Evolutionary conservation across 2,888 invertebrate genomes (phyloP), one percentile per base, ranked within the genome.

Genomic region (Pristionchus maxplancki): DNA sequence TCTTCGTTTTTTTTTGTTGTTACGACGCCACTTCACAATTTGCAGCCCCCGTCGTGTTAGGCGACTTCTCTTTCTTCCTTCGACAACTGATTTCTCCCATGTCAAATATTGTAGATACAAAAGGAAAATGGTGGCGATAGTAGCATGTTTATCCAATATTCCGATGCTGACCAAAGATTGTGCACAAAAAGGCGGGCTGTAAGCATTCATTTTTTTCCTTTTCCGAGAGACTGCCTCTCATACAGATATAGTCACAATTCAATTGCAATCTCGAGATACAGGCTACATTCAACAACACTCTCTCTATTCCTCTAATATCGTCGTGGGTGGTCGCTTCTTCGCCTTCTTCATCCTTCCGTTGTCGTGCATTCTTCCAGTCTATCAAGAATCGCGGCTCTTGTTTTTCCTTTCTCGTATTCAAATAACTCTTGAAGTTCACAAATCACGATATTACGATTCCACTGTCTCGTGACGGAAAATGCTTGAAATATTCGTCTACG

Each of bases 1-100:
- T 78, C 37, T 24, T 37, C 40, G 15, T 9, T 37, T 37, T 37
- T 74, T 48, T 40, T 78, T 78, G 44, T 48, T 78, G n/a, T 48
- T 28, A 71, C 15, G 44, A 78, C 78, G 71, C 71, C 71, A 78
- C 78, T 48, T 48, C 40, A 78, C 71, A 74, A 67, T 67, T 67
- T 67, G 67, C 67, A 34, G 67, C 67, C 67, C 5, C 20, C 24
- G 9, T 8, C 58, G 34, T 34, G 58, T 58, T 34, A 67, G 67
- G 31, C 67, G 58, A 11, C 67, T 34, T 31, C 24, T 67, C 34
- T 34, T 34, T 67, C 67, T 31, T 31, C 64, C 31, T 71, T 15
- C 50, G 11, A 17, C 71, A 20, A 37, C 37, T 58, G 58, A 58
- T 58, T 58, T 58, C n/a, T 58, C 17, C 20, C n/a, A n/a, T n/a